Percentiles rank a stretch among this genome's conserved stretches.
Evolutionary conservation across 2,797 vertebrate species (phyloP).

Genomic region (Distichodus sexfasciatus): DNA sequence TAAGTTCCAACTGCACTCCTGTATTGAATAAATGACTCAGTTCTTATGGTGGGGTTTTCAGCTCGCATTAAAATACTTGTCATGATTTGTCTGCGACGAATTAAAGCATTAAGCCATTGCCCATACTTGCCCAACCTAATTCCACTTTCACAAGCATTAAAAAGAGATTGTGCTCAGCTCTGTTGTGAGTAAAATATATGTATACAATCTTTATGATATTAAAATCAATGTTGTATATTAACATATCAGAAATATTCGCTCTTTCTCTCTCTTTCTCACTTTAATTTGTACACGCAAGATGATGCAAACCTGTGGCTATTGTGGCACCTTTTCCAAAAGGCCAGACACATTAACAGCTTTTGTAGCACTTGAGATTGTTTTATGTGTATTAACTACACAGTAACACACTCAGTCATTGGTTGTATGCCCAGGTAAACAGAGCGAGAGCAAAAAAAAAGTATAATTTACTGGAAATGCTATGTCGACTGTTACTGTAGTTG

Average conservation of each 20-base stretch:
- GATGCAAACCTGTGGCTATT: not conserved
- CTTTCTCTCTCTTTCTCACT: no score
- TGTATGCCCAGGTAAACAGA: not conserved
- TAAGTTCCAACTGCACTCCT: not conserved
- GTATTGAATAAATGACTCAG: not conserved
- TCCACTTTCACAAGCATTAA: not conserved
- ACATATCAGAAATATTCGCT: no score
- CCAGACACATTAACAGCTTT: conserved; percentile 5
- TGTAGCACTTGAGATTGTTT: not conserved
- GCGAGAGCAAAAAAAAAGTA: not conserved
- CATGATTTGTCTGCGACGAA: not conserved
- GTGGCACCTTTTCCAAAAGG: not conserved
- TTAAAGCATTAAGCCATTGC: not conserved
- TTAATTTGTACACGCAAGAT: not conserved
- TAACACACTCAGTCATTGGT: not conserved
- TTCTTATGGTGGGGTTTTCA: not conserved
- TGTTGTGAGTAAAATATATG: no score
- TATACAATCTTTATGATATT: no score
- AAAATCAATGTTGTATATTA: no score
- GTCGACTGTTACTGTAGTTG: no score
- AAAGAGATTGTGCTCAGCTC: no score
- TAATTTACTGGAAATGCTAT: not conserved
- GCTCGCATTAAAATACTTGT: conserved; percentile 15
- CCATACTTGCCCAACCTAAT: not conserved
- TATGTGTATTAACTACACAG: not conserved